phyloP scores from a whole-genome alignment of 2,888 invertebrate genomes.

The Pseudoips prasinana region DNA sequence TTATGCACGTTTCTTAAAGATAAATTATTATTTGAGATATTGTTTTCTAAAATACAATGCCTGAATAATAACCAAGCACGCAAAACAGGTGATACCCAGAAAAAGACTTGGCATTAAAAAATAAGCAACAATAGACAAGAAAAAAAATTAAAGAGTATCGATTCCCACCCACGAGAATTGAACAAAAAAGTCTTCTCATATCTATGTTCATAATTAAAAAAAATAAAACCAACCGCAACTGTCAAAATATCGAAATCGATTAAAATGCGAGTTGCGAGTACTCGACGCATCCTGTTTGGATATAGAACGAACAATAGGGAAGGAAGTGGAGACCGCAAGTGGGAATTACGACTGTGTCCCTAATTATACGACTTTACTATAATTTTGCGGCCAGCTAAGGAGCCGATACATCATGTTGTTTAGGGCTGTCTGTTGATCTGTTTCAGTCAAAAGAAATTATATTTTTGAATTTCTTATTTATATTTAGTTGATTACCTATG shows the following conservation, averaged over 20 bases:
- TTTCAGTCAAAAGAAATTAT: too few relatives aligned
- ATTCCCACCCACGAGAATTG: conserved; percentile 31
- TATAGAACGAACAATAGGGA: conserved; percentile 65
- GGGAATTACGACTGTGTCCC: conserved; percentile 64
- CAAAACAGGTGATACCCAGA: too few relatives aligned
- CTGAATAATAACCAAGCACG: too few relatives aligned
- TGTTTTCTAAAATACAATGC: too few relatives aligned
- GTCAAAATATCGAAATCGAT: conserved; percentile 77
- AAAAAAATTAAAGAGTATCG: conserved; percentile 1
- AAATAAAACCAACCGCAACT: conserved; percentile 67
- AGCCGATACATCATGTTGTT: conserved; percentile 27
- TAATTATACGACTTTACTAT: conserved; percentile 75
- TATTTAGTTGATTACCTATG: too few relatives aligned
- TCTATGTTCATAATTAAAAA: conserved; percentile 23
- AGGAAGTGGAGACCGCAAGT: conserved; percentile 76
- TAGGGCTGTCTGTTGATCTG: conserved; percentile 22
- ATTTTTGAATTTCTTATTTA: too few relatives aligned
- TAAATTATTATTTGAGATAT: too few relatives aligned
- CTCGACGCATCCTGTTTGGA: conserved; percentile 51
- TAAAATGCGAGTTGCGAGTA: conserved; percentile 49
- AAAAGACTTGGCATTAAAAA: too few relatives aligned
- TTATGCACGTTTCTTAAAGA: too few relatives aligned
- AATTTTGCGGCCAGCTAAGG: conserved; percentile 68
- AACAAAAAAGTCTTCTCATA: conserved; percentile 48
- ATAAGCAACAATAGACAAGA: too few relatives aligned